phyloP scores from a whole-genome alignment of 2,888 invertebrate species.

The Metalampra italica region DNA sequence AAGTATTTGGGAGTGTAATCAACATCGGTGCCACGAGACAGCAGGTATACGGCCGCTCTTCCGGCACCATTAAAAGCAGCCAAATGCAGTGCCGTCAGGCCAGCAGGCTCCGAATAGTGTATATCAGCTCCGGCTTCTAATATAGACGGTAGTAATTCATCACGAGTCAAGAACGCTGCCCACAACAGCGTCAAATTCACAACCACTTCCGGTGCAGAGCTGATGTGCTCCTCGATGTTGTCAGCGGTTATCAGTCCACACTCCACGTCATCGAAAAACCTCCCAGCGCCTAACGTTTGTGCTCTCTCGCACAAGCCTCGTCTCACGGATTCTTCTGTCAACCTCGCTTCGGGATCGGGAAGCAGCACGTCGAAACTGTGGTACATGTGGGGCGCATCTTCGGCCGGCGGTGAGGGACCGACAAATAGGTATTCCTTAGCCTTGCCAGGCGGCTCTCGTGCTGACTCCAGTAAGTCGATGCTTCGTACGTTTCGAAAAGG shows the following conservation, averaged over 20 bases:
- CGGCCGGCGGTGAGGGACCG: conserved; percentile 88
- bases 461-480: conserved; percentile 80
- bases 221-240: conserved; percentile 65
- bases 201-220: conserved; percentile 81
- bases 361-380: conserved; percentile 88
- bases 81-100: conserved; percentile 86
- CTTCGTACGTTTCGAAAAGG: conserved; percentile 53
- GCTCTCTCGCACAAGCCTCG: conserved; percentile 81
- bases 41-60: conserved; percentile 82
- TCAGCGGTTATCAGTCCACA: conserved; percentile 80
- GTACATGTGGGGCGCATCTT: conserved; percentile 89
- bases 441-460: conserved; percentile 65
- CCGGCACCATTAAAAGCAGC: conserved; percentile 88
- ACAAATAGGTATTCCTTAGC: conserved; percentile 47
- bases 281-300: conserved; percentile 83
- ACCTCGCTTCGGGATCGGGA: conserved; percentile 19
- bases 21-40: conserved; percentile 83
- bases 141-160: conserved; percentile 81
- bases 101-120: conserved; percentile 84
- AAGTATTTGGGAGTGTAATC: conserved; percentile 84
- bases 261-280: conserved; percentile 86
- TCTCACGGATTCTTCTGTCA: neutral
- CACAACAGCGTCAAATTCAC: conserved; percentile 85
- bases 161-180: conserved; percentile 85
- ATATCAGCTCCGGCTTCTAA: conserved; percentile 84